Base-by-base conservation (phyloP, 2,113 vertebrate species). In the Notarius quadriscutis region DNA sequence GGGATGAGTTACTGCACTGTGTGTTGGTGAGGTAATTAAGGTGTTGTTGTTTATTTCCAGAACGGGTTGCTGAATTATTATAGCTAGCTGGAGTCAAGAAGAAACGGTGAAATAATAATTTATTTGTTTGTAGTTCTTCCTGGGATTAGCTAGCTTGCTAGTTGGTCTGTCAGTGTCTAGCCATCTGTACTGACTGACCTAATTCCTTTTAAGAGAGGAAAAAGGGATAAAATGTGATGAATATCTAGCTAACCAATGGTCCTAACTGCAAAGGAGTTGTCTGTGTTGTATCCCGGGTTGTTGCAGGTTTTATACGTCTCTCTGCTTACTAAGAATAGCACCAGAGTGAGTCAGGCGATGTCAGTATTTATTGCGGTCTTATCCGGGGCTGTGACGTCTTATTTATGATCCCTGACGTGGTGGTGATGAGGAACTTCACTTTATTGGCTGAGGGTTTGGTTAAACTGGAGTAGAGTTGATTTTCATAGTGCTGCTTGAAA, bases 271-370 rank as follows among this genome's bases (percentile, higher is more conserved):
- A 11, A 53, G 75, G 15, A 25, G 50, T 27, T 78, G 5, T 78
- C 22, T 78, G 81, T 53, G 50, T 22, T 41, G 15, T 15, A 7
- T 1, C 50, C 7, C 15, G 5, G 9, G 11, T 20, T 58, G 55
- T 11, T 22, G 55, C 2, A 17, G 79, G 17, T 41, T 80, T 60
- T 60, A 75, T 57, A 22, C 62, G 12, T 18, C 2, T 58, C 1
- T 75, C 55, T 14, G 55, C 11, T 20, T 58, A 22, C 77, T 74
- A 41, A 75, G 15, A 51, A 83, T 87, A 87, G 55, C 60, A 51
- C 7, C 30, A 69, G 78, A 8, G 27, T 72, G 51, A 79, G 18
- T 57, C 85, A 69, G 50, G 10, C 2, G 14, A 9, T 27, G 14
- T 4, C n/a, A 14, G 8, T 48, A 11, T 58, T 10, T 81, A 71